Evolutionary conservation across 2,888 invertebrate genomes (phyloP).

Genomic region (Salpingus planirostris): DNA sequence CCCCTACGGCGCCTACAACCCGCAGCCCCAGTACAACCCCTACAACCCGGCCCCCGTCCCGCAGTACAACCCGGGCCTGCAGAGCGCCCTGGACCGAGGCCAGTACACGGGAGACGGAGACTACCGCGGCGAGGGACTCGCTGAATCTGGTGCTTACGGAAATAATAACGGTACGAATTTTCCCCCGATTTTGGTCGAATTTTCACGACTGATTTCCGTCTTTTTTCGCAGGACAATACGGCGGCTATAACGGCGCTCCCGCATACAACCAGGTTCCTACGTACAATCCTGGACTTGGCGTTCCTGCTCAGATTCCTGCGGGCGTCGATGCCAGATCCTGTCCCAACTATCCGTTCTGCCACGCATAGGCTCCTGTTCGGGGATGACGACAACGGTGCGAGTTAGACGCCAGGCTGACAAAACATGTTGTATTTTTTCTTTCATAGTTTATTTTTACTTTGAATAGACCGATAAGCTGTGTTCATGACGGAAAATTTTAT

Average conservation of each 20-base stretch:
- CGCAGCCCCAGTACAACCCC: constrained; percentile 16
- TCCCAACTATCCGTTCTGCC: constrained; percentile 42
- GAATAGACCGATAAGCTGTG: too few species aligned
- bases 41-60: constrained; percentile 25
- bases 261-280: constrained; percentile 16
- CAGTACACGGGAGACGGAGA: constrained; percentile 39
- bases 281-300: constrained; percentile 19
- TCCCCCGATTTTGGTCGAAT: too few species aligned
- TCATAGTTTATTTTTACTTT: too few species aligned
- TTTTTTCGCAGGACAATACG: constrained; percentile 4
- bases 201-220: too few species aligned
- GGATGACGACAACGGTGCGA: too few species aligned
- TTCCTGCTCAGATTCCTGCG: constrained; percentile 35
- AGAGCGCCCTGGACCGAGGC: constrained; percentile 34
- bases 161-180: constrained; percentile 9
- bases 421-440: constrained; percentile 21
- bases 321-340: constrained; percentile 38
- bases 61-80: constrained; percentile 24
- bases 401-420: constrained; percentile 27
- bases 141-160: constrained; percentile 36
- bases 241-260: constrained; percentile 21
- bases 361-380: too few species aligned
- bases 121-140: constrained; percentile 41
- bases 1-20: constrained; percentile 18
- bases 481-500: too few species aligned